Evolutionary conservation across 1,140 invertebrate genomes (phyloP), one percentile per base, ranked within the genome.

Genomic region (Coptotermes formosanus): DNA sequence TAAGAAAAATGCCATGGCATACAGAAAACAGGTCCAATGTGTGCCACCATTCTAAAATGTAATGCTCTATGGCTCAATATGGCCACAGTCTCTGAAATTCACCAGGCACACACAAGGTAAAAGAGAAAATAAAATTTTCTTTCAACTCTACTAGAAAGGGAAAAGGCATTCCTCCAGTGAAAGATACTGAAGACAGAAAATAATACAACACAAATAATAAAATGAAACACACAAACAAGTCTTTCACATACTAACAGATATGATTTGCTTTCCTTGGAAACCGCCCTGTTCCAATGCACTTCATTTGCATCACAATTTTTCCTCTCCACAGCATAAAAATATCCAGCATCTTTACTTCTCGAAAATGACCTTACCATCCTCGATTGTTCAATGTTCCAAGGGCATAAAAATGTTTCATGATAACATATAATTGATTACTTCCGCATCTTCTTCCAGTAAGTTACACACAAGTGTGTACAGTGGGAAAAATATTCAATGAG

Each of bases 41-140:
- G n/a, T 55, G 52, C 52, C 44, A 84, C 25, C 52, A 25, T 30
- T 52, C 45, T 84, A 59, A 84, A 45, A 84, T 52, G n/a, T 84
- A 84, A 84, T 84, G 83, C 48, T 48, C 83, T 30, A n/a, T 84
- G 23, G 25, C 52, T 59, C 30, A 25, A 25, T 4, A 84, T 30
- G n/a, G 44, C 45, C 16, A 25, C 8, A 84, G 6, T 32, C 45
- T 84, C 9, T 52, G 12, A 16, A 14, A 55, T 52, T 52, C 55
- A 45, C 44, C 23, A 43, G 32, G 38, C 44, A 44, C 38, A 82
- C 30, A 23, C 12, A 43, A 43, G 8, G 3, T 43, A 44, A 7
- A 30, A 14, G n/a, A 30, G n/a, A 14, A 30, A 82, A 43, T 21
- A n/a, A n/a, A 32, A 30, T 82, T 12, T 12, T 32, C 21, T 32